Evolutionary conservation across 2,888 invertebrate species (phyloP), one percentile per base, ranked within the genome.

Genomic region (Cepaea hortensis): DNA sequence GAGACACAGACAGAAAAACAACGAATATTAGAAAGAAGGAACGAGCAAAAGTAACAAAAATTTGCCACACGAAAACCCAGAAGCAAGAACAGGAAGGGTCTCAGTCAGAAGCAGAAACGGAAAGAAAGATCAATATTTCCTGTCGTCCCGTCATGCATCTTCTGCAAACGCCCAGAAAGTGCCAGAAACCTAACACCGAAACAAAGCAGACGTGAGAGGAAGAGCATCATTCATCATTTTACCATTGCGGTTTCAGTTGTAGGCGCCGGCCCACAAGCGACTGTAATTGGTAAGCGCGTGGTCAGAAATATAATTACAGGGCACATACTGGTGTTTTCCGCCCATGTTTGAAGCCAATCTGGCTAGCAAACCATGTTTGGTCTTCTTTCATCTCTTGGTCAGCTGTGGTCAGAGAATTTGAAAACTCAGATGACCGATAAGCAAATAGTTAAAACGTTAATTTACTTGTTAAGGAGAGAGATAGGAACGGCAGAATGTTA

Each of bases 221-320:
- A 85, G 85, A n/a, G n/a, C 70, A 20, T n/a, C 80, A 80, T 85
- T 68, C 85, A 85, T 85, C 85, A 85, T 84, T 35, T 62, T 70
- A 50, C 23, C 80, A n/a, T 55, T 80, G 85, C 72, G 85, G 79
- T 79, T 80, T 80, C 80, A 46, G 77, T 50, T 79, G 62, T 79
- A 15, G 55, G 55, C 6, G 79, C 79, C 48, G 3, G 81, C 23
- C n/a, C 79, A 46, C 72, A 68, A 62, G 72, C 72, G 62, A 80
- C 80, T 80, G 70, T 85, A 80, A 85, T 85, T 70, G 85, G 61
- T 73, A 80, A 80, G 72, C 70, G 72, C 70, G 61, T 35, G n/a
- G 73, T 72, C 62, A 48, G 62, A 55, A 72, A 68, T 72, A 46
- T 85, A 85, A 85, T 85, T 80, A 85, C 85, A 80, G 80, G 61